phyloP scores from a whole-genome alignment of 2,113 vertebrate genomes.

The Marmota monax region DNA sequence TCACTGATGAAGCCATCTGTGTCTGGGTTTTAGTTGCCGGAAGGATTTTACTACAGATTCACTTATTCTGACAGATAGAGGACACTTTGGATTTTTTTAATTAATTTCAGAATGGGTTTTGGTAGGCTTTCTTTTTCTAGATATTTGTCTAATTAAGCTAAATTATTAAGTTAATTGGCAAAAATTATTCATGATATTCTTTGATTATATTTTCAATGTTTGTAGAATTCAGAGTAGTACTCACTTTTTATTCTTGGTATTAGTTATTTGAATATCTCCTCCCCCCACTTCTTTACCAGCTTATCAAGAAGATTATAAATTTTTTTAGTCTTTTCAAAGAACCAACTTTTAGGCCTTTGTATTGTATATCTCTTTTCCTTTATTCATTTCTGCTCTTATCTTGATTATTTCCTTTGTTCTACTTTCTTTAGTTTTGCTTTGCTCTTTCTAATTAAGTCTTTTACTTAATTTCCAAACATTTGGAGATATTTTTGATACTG shows the following conservation, averaged over 20 bases:
- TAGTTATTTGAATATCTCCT: not conserved
- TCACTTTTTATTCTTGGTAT: conserved; percentile 11
- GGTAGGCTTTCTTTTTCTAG: conserved; percentile 28
- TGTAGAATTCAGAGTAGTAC: not conserved
- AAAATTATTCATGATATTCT: conserved; percentile 12
- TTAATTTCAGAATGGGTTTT: not conserved
- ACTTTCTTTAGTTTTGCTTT: conserved; percentile 16
- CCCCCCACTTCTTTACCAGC: not conserved
- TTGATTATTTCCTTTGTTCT: not conserved
- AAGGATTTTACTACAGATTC: not conserved
- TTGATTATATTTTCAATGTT: conserved; percentile 8
- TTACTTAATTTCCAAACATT: not conserved
- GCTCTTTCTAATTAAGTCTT: not conserved
- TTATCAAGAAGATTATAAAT: not conserved
- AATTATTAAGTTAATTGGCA: not conserved
- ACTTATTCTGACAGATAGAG: not conserved
- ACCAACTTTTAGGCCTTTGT: not conserved
- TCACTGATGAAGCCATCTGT: not conserved
- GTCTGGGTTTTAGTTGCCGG: not conserved
- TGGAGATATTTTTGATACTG: not conserved
- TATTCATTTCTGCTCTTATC: not conserved
- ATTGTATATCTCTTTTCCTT: not conserved
- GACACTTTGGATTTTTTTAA: not conserved
- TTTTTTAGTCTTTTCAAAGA: conserved; percentile 22
- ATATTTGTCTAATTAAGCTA: not conserved